These are phyloP conservation scores for Falco biarmicus DNA, from an alignment of 2,797 vertebrate species.

Conservation along the genomic window DNA sequence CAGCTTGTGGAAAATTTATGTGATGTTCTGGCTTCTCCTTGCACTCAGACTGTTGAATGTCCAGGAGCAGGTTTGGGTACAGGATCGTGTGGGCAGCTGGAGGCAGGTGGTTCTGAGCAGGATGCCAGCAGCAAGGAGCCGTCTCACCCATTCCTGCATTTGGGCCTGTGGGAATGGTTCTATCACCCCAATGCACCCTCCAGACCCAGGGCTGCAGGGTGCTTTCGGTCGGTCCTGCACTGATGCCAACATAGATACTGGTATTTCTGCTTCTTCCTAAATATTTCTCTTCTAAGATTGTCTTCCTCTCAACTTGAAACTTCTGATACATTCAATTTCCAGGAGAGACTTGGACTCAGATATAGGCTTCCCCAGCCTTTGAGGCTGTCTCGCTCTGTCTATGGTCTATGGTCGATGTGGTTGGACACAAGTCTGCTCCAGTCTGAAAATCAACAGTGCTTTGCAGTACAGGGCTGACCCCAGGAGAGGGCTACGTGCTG, in stretches of 20 bases:
- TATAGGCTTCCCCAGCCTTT: not conserved
- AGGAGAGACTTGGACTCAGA: not conserved
- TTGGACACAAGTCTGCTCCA: not conserved
- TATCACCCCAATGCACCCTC: not conserved
- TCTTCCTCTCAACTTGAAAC: not conserved
- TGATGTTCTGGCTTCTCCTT: not conserved
- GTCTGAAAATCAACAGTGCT: not conserved
- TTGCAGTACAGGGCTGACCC: not conserved
- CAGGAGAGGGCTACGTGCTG: not conserved
- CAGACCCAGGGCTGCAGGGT: accelerated
- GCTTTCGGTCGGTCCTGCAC: accelerated
- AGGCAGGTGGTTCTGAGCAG: not conserved
- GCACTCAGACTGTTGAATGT: too few species aligned
- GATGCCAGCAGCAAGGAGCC: not conserved
- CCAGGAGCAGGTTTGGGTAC: accelerated
- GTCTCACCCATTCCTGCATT: accelerated
- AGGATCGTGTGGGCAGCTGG: not conserved
- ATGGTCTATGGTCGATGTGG: accelerated
- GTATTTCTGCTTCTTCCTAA: not conserved
- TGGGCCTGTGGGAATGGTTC: not conserved
- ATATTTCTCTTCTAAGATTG: not conserved
- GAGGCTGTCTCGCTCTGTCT: not conserved
- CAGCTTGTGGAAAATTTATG: accelerated
- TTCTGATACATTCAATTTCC: not conserved
- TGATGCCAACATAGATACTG: too few species aligned